Percentiles rank a stretch among this genome's conserved stretches.
Conservation (phyloP, 2,797 vertebrate genomes). For the Monodelphis domestica region DNA sequence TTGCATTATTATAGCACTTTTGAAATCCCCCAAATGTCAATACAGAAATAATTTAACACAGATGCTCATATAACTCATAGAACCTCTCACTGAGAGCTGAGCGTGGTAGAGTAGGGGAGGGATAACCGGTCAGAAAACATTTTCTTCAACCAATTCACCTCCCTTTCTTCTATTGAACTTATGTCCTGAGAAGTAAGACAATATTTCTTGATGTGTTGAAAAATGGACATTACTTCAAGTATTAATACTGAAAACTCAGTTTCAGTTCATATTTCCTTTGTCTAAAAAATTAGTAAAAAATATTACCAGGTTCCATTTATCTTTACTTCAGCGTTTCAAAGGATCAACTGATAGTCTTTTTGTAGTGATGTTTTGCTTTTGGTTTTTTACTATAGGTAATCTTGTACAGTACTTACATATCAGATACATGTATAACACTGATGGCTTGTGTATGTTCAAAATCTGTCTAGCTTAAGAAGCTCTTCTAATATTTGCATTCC, state of each 20-base stretch:
- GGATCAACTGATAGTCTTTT: conserved; percentile 32
- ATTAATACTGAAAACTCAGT: conserved; percentile 18
- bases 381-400: not conserved
- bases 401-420: not conserved
- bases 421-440: not conserved
- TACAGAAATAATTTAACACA: not conserved
- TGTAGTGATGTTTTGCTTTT: not conserved
- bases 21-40: not conserved
- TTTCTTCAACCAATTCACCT: not conserved
- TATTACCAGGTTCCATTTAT: not conserved
- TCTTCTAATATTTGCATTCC: not conserved
- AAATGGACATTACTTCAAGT: not conserved
- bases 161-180: conserved; percentile 46
- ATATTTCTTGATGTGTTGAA: not conserved
- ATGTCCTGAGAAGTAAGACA: conserved; percentile 39
- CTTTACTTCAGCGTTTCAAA: conserved; percentile 42
- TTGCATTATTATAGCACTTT: conserved; percentile 5
- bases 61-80: fast-evolving
- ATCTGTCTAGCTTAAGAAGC: not conserved
- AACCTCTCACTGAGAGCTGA: not conserved
- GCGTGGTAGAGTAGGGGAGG: not conserved
- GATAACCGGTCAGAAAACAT: not conserved
- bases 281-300: not conserved
- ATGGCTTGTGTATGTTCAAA: not conserved
- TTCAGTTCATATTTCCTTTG: conserved; percentile 4